Percentiles rank a stretch among this genome's conserved stretches.
phyloP scores from a whole-genome alignment of 2,888 invertebrate genomes.

The Octodonta nipae region DNA sequence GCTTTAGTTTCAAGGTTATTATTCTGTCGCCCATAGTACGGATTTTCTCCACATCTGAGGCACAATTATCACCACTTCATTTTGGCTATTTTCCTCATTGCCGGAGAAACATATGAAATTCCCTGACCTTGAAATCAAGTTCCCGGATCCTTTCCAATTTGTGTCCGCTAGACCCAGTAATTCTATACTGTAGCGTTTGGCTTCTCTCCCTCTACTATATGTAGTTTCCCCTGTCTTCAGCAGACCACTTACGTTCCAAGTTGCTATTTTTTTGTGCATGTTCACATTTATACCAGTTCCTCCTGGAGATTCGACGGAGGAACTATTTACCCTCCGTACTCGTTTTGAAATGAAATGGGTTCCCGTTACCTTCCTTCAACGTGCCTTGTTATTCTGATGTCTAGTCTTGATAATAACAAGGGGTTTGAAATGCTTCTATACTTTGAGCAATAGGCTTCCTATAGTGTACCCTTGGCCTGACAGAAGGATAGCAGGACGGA shows the following conservation, averaged over 20 bases:
- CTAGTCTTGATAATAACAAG: slow-evolving; percentile 1
- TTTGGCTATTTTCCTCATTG: slow-evolving; percentile 1
- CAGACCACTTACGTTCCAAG: slow-evolving; percentile 1
- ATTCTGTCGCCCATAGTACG: slow-evolving; percentile 1
- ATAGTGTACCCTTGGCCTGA: too few relatives aligned
- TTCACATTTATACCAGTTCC: neutral
- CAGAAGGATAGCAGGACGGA: too few relatives aligned
- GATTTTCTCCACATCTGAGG: neutral
- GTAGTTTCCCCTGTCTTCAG: slow-evolving; percentile 1
- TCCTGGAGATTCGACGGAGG: slow-evolving; percentile 1
- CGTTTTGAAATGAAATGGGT: slow-evolving; percentile 1
- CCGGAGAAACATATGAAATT: slow-evolving; percentile 1
- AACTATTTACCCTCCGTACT: neutral
- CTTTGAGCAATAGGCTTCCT: too few relatives aligned
- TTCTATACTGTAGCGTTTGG: slow-evolving; percentile 1
- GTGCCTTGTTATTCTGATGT: neutral
- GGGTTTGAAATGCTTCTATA: too few relatives aligned
- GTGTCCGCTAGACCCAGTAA: slow-evolving; percentile 1
- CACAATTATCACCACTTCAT: neutral
- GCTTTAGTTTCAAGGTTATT: slow-evolving; percentile 1
- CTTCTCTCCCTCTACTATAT: slow-evolving; percentile 1
- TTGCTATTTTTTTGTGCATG: slow-evolving; percentile 1
- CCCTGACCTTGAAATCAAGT: too few relatives aligned
- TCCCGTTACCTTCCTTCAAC: too few relatives aligned
- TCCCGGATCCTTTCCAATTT: slow-evolving; percentile 1